A percentile compares a stretch with the other conserved stretches of the same genome.
phyloP scores from a whole-genome alignment of 2,113 vertebrate genomes.

The Tragelaphus scriptus region DNA sequence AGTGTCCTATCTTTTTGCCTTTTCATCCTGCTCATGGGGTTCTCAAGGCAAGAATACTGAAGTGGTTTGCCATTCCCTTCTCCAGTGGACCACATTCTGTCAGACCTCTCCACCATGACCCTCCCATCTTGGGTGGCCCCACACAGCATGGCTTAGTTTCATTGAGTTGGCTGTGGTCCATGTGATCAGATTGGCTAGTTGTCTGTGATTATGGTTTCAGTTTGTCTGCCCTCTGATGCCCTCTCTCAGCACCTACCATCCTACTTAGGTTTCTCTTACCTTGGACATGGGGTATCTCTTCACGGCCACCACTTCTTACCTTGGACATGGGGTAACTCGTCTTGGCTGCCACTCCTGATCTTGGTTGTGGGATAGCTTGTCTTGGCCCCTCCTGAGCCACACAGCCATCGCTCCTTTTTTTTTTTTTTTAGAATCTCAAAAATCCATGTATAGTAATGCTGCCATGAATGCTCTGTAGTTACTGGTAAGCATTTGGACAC shows the following conservation, averaged over 20 bases:
- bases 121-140: not conserved
- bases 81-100: not conserved
- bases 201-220: not conserved
- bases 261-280: not conserved
- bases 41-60: not conserved
- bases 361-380: not conserved
- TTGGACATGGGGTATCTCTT: not conserved
- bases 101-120: not conserved
- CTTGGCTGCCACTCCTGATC: not conserved
- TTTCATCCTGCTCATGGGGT: not conserved
- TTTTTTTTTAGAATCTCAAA: not conserved
- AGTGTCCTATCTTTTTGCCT: not conserved
- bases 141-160: not conserved
- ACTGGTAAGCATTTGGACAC: not conserved
- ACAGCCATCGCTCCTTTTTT: accelerated
- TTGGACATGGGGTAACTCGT: not conserved
- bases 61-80: not conserved
- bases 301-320: too few relatives aligned
- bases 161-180: not conserved
- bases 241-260: accelerated
- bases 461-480: not conserved
- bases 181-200: not conserved
- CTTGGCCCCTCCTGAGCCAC: accelerated
- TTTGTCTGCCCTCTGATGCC: not conserved
- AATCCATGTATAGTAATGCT: not conserved